Evolutionary conservation across 2,113 vertebrate genomes (phyloP).

Genomic region (Ptyas mucosa): DNA sequence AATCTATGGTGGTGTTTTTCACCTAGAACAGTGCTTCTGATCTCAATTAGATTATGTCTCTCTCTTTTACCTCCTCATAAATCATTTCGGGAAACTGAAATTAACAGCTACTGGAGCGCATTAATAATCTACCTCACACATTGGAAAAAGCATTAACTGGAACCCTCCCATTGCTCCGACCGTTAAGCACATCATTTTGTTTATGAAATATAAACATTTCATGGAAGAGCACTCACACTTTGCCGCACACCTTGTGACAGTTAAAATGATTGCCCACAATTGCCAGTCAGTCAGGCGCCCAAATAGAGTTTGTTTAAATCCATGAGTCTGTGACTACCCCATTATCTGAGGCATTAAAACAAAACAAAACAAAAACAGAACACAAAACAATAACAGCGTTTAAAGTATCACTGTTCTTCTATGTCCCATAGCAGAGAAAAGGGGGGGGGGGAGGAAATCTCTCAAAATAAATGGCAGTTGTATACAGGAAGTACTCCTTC

Average conservation of each 20-base stretch:
- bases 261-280: conserved; percentile 85
- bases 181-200: conserved; percentile 93
- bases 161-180: conserved; percentile 87
- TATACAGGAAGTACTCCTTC: not conserved
- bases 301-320: conserved; percentile 82
- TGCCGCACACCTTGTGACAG: conserved; percentile 78
- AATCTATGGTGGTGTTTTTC: conserved; percentile 77
- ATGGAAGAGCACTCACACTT: conserved; percentile 82
- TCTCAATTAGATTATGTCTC: conserved; percentile 99
- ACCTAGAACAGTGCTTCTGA: conserved; percentile 94
- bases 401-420: conserved; percentile 60
- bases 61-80: conserved; percentile 94
- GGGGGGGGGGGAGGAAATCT: not conserved
- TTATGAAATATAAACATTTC: conserved; percentile 96
- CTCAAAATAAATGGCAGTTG: too few species aligned
- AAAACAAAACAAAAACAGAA: not conserved
- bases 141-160: conserved; percentile 88
- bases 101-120: conserved; percentile 99
- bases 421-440: not conserved
- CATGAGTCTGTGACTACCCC: conserved; percentile 74
- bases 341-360: conserved; percentile 74
- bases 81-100: conserved; percentile 98
- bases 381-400: conserved; percentile 20
- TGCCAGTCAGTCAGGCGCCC: conserved; percentile 82
- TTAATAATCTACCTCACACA: conserved; percentile 96